Conservation (phyloP, 2,888 invertebrate genomes). For the Synergus laeviventris region DNA sequence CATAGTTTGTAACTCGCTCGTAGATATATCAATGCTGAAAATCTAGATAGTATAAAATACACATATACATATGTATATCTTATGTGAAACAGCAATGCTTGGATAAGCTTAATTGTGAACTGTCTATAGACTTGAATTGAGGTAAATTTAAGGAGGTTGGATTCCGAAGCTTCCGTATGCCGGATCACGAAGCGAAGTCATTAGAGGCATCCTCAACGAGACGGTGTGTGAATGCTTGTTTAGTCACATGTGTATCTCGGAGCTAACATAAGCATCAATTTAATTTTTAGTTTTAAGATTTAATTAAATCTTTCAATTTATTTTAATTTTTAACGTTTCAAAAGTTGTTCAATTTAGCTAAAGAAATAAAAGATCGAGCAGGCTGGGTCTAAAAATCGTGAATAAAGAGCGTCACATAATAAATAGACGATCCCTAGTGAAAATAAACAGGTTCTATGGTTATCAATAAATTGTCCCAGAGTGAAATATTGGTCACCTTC, state of each 20-base stretch:
- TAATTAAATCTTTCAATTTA: neutral
- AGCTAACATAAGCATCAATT: neutral
- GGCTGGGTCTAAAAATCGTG: no score
- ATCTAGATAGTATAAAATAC: constrained; percentile 32
- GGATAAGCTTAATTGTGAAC: constrained; percentile 60
- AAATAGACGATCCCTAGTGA: no score
- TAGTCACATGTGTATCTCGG: neutral
- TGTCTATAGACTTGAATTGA: constrained; percentile 49
- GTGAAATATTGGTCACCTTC: no score
- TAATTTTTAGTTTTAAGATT: neutral
- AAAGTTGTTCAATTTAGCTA: no score
- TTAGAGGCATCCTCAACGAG: neutral
- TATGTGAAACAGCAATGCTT: constrained; percentile 54
- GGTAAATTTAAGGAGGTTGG: constrained; percentile 34
- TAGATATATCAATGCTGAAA: constrained; percentile 40
- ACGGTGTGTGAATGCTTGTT: constrained; percentile 22
- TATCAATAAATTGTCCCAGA: no score
- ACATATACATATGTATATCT: constrained; percentile 49
- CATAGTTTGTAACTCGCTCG: constrained; percentile 36
- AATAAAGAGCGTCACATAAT: no score
- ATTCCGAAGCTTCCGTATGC: constrained; percentile 36
- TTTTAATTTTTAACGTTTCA: neutral
- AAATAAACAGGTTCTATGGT: no score
- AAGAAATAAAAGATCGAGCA: no score
- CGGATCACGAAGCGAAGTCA: constrained; percentile 13